phyloP scores from a whole-genome alignment of 1,140 invertebrate species.

The Psilanteris sp. region DNA sequence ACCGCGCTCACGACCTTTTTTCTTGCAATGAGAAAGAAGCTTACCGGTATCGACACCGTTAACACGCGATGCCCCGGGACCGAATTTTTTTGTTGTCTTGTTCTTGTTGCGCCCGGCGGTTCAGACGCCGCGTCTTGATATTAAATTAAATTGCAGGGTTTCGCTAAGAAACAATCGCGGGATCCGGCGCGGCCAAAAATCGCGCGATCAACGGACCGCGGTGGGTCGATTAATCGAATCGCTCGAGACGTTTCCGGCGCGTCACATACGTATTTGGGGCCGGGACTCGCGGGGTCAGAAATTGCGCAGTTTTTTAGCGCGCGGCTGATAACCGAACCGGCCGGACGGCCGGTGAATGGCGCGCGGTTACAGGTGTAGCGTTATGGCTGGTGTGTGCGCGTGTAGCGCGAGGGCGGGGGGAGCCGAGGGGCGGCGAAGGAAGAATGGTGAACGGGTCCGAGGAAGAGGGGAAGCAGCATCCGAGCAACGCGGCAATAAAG shows the following conservation, averaged over 20 bases:
- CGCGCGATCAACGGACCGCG: no score
- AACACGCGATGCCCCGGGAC: constrained; percentile 54
- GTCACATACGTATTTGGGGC: no score
- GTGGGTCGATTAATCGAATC: no score
- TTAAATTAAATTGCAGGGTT: no score
- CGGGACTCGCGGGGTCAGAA: constrained; percentile 5
- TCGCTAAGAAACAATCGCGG: no score
- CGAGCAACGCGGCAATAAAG: constrained; percentile 76
- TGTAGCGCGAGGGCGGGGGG: neutral
- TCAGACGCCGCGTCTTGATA: no score
- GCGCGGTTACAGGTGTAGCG: constrained; percentile 53
- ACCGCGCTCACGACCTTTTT: constrained; percentile 16
- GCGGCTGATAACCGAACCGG: constrained; percentile 43
- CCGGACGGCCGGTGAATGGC: constrained; percentile 51
- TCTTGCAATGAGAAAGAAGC: constrained; percentile 35
- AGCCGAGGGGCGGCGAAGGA: constrained; percentile 21
- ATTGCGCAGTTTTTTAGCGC: constrained; percentile 15
- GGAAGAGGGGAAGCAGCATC: constrained; percentile 78
- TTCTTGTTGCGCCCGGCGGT: no score
- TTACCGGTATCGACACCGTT: constrained; percentile 37
- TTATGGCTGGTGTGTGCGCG: constrained; percentile 19
- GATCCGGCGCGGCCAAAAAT: no score
- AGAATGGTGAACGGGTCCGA: constrained; percentile 71
- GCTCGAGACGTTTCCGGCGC: no score
- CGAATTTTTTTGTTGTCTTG: no score